phyloP scores from a whole-genome alignment of 2,888 invertebrate species.

The Nasonovia ribisnigri region DNA sequence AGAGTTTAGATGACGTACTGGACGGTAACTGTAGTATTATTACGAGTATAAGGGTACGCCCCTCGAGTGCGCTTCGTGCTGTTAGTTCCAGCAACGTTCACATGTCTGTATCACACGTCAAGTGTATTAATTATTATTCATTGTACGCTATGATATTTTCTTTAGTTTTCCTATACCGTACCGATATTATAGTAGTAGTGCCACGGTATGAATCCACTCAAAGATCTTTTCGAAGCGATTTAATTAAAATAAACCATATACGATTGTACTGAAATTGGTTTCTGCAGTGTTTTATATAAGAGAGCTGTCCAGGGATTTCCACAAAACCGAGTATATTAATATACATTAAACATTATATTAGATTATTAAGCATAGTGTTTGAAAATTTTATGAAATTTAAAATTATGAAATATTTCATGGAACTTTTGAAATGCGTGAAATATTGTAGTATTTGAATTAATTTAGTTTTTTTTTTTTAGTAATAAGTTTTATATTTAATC shows the following conservation, averaged over 20 bases:
- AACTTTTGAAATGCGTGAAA: too few relatives aligned
- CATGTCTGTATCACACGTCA: neutral
- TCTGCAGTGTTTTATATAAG: neutral
- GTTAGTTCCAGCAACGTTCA: neutral
- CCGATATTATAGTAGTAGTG: neutral
- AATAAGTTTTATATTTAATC: too few relatives aligned
- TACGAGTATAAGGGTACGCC: neutral
- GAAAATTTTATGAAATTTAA: too few relatives aligned
- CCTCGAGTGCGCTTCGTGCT: neutral
- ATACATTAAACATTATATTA: neutral
- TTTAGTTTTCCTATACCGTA: neutral
- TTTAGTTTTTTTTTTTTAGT: too few relatives aligned
- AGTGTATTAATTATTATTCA: constrained; percentile 2
- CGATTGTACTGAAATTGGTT: neutral
- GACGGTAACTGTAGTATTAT: neutral
- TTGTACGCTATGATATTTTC: neutral
- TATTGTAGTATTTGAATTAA: too few relatives aligned
- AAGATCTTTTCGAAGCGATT: neutral
- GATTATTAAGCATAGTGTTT: neutral
- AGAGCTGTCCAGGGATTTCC: neutral
- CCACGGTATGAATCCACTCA: neutral
- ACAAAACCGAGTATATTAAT: neutral
- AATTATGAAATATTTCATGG: too few relatives aligned
- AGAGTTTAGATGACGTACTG: neutral
- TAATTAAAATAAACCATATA: neutral